Evolutionary conservation across 2,888 invertebrate genomes (phyloP).

Genomic region (Emmelina monodactyla): DNA sequence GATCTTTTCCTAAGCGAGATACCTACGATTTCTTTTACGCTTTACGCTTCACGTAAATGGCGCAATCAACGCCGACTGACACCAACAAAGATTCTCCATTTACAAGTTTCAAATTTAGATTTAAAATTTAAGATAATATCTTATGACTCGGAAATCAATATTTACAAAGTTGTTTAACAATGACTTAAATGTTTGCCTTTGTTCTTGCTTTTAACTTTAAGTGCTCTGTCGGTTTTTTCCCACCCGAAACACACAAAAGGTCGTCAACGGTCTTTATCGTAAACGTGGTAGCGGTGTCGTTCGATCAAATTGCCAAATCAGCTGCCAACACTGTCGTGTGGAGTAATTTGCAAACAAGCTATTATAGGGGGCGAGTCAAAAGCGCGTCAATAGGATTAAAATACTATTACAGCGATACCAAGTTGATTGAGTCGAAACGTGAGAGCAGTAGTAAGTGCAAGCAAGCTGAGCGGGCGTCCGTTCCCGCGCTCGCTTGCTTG

Average conservation of each 20-base stretch:
- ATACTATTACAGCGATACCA: conserved; percentile 60
- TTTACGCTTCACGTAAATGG: background rate
- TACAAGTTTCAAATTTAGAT: background rate
- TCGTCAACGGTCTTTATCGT: no score
- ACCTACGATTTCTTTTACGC: conserved; percentile 11
- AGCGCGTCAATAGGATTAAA: conserved; percentile 61
- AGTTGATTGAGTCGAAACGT: conserved; percentile 45
- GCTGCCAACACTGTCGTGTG: conserved; percentile 27
- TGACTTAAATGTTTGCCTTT: no score
- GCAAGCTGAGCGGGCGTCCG: conserved; percentile 16
- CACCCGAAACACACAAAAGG: no score
- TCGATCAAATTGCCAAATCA: conserved; percentile 22
- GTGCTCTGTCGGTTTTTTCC: no score
- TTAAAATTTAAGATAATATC: background rate
- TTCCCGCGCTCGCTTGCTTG: conserved; percentile 16
- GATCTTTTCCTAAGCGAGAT: conserved; percentile 21
- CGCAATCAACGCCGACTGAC: background rate
- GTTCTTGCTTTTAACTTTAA: no score
- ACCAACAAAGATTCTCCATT: background rate
- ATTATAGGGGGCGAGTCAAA: conserved; percentile 42
- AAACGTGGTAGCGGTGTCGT: no score
- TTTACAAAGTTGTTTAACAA: no score
- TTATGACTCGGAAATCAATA: no score
- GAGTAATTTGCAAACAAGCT: conserved; percentile 50
- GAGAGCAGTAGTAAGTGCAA: conserved; percentile 9